These are phyloP conservation scores for Eupithecia insigniata DNA, from an alignment of 2,888 invertebrate species.

Conservation along the genomic window DNA sequence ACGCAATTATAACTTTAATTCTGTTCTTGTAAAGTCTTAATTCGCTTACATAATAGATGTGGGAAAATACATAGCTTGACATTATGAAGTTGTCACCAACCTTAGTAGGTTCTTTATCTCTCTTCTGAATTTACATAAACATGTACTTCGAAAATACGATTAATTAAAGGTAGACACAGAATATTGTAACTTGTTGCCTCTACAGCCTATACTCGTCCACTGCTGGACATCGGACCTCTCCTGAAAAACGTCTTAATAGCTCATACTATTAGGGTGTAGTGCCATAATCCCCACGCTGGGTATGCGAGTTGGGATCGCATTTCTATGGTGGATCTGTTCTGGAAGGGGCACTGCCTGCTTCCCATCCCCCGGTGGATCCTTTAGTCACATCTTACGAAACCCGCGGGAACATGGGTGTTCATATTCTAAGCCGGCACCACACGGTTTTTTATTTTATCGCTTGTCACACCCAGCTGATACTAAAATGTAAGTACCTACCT, in stretches of 20 bases:
- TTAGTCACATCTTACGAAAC: too few relatives aligned
- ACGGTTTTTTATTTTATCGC: background rate
- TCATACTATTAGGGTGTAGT: too few relatives aligned
- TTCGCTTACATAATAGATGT: background rate
- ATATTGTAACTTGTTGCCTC: background rate
- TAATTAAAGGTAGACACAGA: background rate
- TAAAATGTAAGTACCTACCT: background rate
- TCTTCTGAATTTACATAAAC: background rate
- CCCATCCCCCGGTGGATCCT: background rate
- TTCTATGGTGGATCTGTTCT: background rate
- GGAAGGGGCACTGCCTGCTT: background rate
- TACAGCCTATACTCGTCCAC: background rate
- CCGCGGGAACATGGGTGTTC: too few relatives aligned
- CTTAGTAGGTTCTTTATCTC: background rate
- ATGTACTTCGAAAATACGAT: background rate
- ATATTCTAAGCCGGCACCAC: too few relatives aligned
- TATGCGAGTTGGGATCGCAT: background rate
- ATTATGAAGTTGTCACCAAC: constrained; percentile 3
- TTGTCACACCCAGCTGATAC: background rate
- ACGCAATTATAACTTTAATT: background rate
- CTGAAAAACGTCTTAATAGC: background rate
- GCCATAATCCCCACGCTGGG: background rate
- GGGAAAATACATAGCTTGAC: background rate
- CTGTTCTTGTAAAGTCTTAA: background rate
- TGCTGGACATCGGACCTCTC: background rate